phyloP scores from a whole-genome alignment of 2,888 invertebrate species.

The Euplexia lucipara region DNA sequence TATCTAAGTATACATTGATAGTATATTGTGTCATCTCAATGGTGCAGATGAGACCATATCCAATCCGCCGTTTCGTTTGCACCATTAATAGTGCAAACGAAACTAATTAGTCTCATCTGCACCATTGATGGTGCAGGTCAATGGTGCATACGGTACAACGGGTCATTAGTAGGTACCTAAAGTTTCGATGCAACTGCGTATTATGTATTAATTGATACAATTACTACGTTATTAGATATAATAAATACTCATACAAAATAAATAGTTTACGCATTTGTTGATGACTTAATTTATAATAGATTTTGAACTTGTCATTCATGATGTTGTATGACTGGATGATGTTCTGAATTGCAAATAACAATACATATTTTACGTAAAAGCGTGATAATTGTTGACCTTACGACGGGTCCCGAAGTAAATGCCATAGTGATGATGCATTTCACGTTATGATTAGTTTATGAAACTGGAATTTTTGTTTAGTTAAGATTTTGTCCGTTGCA shows the following conservation, averaged over 20 bases:
- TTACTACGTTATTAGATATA: constrained; percentile 62
- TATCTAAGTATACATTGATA: no score
- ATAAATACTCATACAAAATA: constrained; percentile 70
- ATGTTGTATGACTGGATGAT: constrained; percentile 26
- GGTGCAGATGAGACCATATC: no score
- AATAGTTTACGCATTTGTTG: constrained; percentile 70
- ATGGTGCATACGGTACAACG: no score
- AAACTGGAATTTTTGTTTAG: constrained; percentile 57
- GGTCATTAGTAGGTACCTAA: no score
- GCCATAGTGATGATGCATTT: constrained; percentile 63
- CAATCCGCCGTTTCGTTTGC: no score
- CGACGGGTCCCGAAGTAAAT: constrained; percentile 40
- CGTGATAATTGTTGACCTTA: constrained; percentile 34
- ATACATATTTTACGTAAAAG: constrained; percentile 31
- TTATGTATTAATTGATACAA: constrained; percentile 58
- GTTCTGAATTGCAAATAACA: constrained; percentile 28
- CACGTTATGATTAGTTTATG: constrained; percentile 49
- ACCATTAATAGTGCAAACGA: no score
- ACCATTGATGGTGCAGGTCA: no score
- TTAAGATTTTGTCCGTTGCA: constrained; percentile 46
- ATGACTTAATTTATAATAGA: constrained; percentile 62
- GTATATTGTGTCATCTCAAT: no score
- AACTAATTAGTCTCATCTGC: no score
- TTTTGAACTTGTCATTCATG: constrained; percentile 61
- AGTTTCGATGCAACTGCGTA: constrained; percentile 47